Conservation (phyloP, 1,140 invertebrate genomes). For the Listronotus oregonensis region DNA sequence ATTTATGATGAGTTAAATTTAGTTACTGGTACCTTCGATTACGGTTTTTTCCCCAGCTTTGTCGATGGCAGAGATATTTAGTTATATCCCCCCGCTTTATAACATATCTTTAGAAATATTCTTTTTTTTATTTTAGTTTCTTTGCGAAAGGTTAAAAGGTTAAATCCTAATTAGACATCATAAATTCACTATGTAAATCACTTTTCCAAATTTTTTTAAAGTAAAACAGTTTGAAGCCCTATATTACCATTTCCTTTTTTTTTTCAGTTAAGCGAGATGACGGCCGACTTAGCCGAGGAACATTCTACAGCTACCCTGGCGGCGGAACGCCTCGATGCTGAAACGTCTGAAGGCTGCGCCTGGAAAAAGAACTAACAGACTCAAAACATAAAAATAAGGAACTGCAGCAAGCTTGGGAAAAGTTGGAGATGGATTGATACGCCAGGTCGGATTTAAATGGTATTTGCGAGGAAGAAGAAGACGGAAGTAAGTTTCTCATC, state of each 20-base stretch:
- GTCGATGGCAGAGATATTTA: too few species aligned
- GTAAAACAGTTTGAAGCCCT: too few species aligned
- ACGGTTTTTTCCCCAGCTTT: too few species aligned
- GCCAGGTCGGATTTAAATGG: slow-evolving; percentile 74
- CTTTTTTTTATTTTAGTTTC: too few species aligned
- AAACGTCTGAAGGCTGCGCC: slow-evolving; percentile 77
- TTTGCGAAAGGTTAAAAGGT: too few species aligned
- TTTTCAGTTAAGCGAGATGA: slow-evolving; percentile 85
- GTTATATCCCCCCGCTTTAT: too few species aligned
- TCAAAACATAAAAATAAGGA: slow-evolving; percentile 73
- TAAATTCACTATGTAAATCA: too few species aligned
- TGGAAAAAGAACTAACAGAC: slow-evolving; percentile 85
- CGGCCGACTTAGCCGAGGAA: slow-evolving; percentile 89
- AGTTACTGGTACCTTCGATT: too few species aligned
- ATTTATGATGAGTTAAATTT: too few species aligned
- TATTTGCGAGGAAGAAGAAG: slow-evolving; percentile 59
- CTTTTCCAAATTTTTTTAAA: too few species aligned
- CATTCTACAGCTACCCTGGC: slow-evolving; percentile 86
- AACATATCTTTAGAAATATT: too few species aligned
- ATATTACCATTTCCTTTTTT: slow-evolving; percentile 40
- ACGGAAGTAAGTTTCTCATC: slow-evolving; percentile 62
- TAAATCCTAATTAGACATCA: too few species aligned
- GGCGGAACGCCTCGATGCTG: slow-evolving; percentile 85
- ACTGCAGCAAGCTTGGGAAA: slow-evolving; percentile 79
- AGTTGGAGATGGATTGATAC: slow-evolving; percentile 85